Conservation (phyloP, 2,113 vertebrate species). For the Microcebus tavaratra region DNA sequence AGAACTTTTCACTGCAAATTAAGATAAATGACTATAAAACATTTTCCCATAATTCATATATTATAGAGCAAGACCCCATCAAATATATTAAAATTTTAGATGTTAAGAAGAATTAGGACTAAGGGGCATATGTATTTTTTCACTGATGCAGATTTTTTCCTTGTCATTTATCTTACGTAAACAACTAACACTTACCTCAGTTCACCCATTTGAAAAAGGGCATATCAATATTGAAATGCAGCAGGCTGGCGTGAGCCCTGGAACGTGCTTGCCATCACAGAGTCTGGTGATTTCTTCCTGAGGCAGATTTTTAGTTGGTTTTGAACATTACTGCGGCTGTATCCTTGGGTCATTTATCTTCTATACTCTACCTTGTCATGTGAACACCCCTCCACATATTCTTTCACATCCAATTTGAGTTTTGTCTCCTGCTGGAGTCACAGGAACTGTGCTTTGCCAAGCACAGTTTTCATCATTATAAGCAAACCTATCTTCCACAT, state of each 20-base stretch:
- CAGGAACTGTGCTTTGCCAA: neutral
- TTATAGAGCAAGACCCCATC: neutral
- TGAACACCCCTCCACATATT: neutral
- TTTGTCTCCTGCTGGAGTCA: neutral
- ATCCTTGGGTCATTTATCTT: neutral
- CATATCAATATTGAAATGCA: neutral
- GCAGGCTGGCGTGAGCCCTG: neutral
- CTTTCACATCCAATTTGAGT: neutral
- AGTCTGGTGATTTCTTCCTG: neutral
- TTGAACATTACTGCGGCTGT: neutral
- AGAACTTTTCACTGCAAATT: neutral
- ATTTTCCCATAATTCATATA: neutral
- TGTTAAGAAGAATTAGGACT: neutral
- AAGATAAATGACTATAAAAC: neutral
- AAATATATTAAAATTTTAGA: neutral
- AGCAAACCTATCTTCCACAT: neutral
- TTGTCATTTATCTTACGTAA: conserved; percentile 22
- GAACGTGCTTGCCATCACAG: neutral
- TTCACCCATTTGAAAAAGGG: neutral
- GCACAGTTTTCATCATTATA: neutral
- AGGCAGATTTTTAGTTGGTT: neutral
- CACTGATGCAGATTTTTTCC: neutral
- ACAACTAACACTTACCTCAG: neutral
- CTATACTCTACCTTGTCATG: neutral
- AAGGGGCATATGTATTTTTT: neutral